These are phyloP conservation scores for Eupithecia abbreviata DNA, from an alignment of 2,888 invertebrate genomes.

Conservation along the genomic window DNA sequence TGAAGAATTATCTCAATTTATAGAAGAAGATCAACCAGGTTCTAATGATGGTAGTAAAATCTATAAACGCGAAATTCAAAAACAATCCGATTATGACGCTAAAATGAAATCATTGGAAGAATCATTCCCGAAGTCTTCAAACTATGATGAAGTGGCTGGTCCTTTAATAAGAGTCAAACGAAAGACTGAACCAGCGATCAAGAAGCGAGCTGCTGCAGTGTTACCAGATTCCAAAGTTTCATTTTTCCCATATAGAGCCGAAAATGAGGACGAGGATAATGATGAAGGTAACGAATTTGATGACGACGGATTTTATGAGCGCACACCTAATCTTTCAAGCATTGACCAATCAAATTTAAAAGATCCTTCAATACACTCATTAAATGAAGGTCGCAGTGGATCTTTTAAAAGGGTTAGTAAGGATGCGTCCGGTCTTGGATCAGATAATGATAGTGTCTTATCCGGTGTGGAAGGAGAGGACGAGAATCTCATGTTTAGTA, in stretches of 20 bases:
- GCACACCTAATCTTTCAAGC: slow-evolving; percentile 60
- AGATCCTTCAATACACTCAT: slow-evolving; percentile 29
- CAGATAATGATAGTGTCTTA: slow-evolving; percentile 71
- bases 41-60: slow-evolving; percentile 50
- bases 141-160: slow-evolving; percentile 59
- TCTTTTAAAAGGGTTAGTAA: slow-evolving; percentile 24
- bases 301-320: slow-evolving; percentile 78
- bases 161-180: slow-evolving; percentile 76
- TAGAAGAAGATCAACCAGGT: slow-evolving; percentile 54
- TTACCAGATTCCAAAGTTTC: slow-evolving; percentile 68
- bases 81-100: slow-evolving; percentile 58
- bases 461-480: slow-evolving; percentile 72
- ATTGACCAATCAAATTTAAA: slow-evolving; percentile 42
- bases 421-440: slow-evolving; percentile 62
- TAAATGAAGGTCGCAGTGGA: slow-evolving; percentile 24
- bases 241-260: slow-evolving; percentile 66
- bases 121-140: slow-evolving; percentile 69
- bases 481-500: slow-evolving; percentile 72
- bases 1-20: slow-evolving; percentile 57
- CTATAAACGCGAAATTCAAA: slow-evolving; percentile 64
- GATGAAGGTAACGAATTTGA: slow-evolving; percentile 80
- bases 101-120: slow-evolving; percentile 70
- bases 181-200: slow-evolving; percentile 58
- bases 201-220: slow-evolving; percentile 65
- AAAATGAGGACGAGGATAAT: slow-evolving; percentile 74